These are phyloP conservation scores for Lymantria dispar DNA, from an alignment of 2,888 invertebrate genomes.

Conservation along the genomic window DNA sequence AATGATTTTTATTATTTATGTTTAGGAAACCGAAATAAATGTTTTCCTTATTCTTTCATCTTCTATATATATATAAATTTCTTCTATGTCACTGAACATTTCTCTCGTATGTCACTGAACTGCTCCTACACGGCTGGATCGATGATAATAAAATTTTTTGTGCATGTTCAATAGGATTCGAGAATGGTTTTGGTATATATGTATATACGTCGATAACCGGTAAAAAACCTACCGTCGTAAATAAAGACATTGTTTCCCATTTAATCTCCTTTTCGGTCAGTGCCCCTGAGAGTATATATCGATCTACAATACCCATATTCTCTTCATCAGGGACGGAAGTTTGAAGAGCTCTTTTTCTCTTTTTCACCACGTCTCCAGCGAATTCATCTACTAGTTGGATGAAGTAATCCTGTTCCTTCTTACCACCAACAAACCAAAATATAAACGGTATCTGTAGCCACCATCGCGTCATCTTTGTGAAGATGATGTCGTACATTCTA, in stretches of 20 bases:
- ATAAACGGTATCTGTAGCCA: slow-evolving; percentile 63
- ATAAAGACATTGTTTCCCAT: slow-evolving; percentile 51
- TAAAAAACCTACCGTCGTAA: slow-evolving; percentile 63
- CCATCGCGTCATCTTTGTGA: slow-evolving; percentile 59
- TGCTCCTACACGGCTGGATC: no score
- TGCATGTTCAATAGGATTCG: no score
- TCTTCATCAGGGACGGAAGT: slow-evolving; percentile 30
- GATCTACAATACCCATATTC: slow-evolving; percentile 51
- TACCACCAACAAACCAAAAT: slow-evolving; percentile 47
- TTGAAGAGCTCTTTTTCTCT: slow-evolving; percentile 39
- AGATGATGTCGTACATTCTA: slow-evolving; percentile 56
- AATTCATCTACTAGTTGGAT: slow-evolving; percentile 41
- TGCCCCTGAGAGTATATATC: slow-evolving; percentile 52
- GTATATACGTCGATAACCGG: no score
- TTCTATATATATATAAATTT: no score
- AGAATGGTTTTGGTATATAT: no score
- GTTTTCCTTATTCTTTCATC: no score
- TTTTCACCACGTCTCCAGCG: slow-evolving; percentile 44
- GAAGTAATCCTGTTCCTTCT: slow-evolving; percentile 35
- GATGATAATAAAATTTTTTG: no score
- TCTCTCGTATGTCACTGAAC: no score
- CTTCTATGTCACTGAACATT: no score
- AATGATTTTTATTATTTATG: no score
- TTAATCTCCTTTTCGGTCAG: slow-evolving; percentile 51
- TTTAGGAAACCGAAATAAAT: no score